phyloP scores from a whole-genome alignment of 2,113 vertebrate genomes.

The Clinocottus analis region DNA sequence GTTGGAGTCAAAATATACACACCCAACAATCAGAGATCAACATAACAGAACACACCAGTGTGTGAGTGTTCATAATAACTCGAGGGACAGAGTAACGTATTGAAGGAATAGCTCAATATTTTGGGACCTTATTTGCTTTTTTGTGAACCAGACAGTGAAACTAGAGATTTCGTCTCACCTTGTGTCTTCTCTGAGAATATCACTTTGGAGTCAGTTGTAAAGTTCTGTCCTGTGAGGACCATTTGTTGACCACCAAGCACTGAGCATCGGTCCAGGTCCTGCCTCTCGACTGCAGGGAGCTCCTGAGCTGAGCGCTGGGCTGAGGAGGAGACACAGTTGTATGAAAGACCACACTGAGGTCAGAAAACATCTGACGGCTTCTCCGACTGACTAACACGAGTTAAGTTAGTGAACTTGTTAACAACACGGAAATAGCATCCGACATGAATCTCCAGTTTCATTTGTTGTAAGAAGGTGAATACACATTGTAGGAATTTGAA shows the following conservation, averaged over 20 bases:
- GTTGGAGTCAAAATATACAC: constrained; percentile 9
- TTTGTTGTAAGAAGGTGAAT: not conserved
- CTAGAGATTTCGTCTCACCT: constrained; percentile 80
- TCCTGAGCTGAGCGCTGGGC: constrained; percentile 96
- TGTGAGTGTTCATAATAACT: not conserved
- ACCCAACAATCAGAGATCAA: not conserved
- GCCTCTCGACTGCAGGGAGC: constrained; percentile 91
- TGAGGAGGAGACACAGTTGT: constrained; percentile 56
- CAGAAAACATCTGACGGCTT: not conserved
- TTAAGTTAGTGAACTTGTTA: not conserved
- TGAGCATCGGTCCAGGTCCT: constrained; percentile 90
- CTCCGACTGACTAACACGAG: too few species aligned
- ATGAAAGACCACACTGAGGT: not conserved
- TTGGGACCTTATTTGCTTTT: not conserved
- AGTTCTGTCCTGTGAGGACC: constrained; percentile 95
- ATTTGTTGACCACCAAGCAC: constrained; percentile 94
- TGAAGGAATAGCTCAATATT: not conserved
- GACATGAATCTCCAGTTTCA: not conserved
- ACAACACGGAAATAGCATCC: not conserved
- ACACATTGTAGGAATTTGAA: not conserved
- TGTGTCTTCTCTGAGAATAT: constrained; percentile 95
- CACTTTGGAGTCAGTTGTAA: constrained; percentile 95
- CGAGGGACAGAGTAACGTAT: not conserved
- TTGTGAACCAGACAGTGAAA: not conserved
- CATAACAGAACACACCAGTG: not conserved